phyloP scores from a whole-genome alignment of 1,140 invertebrate genomes.

The Semibalanus balanoides region DNA sequence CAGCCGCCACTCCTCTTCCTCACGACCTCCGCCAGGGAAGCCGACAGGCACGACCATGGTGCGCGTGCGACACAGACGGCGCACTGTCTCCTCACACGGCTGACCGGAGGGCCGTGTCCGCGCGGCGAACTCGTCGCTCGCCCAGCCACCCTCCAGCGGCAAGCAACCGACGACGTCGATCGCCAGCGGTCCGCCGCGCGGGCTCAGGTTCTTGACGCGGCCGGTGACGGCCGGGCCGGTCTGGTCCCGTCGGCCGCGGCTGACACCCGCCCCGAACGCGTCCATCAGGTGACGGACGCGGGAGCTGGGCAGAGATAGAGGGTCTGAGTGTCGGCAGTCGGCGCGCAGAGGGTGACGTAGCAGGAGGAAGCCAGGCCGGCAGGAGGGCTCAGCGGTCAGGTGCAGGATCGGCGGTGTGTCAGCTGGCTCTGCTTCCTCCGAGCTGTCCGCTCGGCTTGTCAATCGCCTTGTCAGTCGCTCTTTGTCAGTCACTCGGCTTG shows the following conservation, averaged over 20 bases:
- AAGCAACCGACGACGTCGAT: not conserved
- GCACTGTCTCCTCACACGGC: not conserved
- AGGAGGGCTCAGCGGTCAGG: not conserved
- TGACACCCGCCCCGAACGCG: not conserved
- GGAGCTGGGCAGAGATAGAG: not conserved
- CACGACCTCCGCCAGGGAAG: not conserved
- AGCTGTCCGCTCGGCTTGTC: no score
- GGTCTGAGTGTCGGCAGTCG: not conserved
- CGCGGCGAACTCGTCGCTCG: not conserved
- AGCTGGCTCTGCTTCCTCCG: no score
- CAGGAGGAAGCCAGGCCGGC: not conserved
- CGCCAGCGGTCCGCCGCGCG: not conserved
- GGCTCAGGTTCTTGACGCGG: not conserved
- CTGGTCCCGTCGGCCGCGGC: not conserved
- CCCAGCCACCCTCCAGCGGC: not conserved
- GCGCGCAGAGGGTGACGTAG: not conserved
- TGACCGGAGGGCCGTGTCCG: no score
- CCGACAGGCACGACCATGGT: not conserved
- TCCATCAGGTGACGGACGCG: not conserved
- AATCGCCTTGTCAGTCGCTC: no score
- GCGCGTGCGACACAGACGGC: not conserved
- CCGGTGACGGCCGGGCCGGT: not conserved
- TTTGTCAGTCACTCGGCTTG: no score
- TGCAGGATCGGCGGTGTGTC: no score
- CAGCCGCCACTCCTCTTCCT: not conserved